A percentile compares a stretch with the other conserved stretches of the same genome.
Conservation (phyloP, 1,140 invertebrate species). For the Planococcus citri region DNA sequence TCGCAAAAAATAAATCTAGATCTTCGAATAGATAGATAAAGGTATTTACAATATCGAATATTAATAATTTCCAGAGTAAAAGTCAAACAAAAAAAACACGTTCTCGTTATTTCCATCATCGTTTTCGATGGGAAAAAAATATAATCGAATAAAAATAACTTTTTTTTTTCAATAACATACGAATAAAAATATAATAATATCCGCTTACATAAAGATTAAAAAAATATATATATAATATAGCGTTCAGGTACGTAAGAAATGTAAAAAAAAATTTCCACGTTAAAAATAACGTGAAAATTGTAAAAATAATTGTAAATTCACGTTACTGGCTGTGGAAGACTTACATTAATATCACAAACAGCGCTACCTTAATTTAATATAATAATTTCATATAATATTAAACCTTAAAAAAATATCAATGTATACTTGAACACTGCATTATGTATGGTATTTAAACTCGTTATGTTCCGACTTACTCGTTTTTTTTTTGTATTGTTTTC, state of each 20-base stretch:
- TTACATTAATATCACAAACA: slow-evolving; percentile 18
- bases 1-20: too few species aligned
- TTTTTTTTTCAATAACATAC: too few species aligned
- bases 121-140: too few species aligned
- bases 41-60: too few species aligned
- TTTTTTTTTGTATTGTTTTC: too few species aligned
- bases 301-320: not conserved
- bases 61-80: too few species aligned
- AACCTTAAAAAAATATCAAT: not conserved
- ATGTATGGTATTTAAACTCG: not conserved
- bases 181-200: too few species aligned
- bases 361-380: not conserved
- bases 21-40: too few species aligned
- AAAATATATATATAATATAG: not conserved
- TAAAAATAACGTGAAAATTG: not conserved
- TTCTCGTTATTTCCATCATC: too few species aligned
- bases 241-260: not conserved
- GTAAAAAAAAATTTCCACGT: not conserved
- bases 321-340: slow-evolving; percentile 13
- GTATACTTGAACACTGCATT: not conserved
- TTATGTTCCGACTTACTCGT: too few species aligned
- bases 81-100: too few species aligned
- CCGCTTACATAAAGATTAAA: not conserved
- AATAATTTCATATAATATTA: not conserved
- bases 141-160: too few species aligned